Percentiles rank a stretch among this genome's conserved stretches.
Evolutionary conservation across 2,113 vertebrate species (phyloP).

Genomic region (Albula glossodonta): DNA sequence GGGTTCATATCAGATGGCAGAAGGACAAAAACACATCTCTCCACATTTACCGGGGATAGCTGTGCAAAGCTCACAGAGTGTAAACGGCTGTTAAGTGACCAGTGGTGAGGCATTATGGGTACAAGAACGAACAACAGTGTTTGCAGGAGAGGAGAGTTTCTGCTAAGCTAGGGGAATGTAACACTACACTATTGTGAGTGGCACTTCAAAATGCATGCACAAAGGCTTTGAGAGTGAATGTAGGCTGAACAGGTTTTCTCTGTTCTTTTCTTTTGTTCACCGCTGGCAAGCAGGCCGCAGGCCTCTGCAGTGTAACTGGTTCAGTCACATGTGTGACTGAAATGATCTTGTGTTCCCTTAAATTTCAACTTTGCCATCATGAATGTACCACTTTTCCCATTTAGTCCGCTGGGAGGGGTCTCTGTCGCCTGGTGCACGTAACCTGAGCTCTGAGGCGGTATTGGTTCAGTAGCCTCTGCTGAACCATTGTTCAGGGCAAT

Average conservation of each 20-base stretch:
- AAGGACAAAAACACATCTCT: too few species aligned
- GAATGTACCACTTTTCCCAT: background rate
- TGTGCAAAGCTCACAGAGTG: background rate
- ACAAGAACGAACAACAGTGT: background rate
- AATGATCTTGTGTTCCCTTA: background rate
- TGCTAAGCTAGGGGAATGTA: background rate
- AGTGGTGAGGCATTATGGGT: background rate
- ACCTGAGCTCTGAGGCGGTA: background rate
- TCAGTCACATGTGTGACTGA: background rate
- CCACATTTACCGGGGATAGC: too few species aligned
- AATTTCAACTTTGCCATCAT: background rate
- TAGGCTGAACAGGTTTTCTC: background rate
- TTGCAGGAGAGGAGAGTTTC: conserved; percentile 2
- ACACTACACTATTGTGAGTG: background rate
- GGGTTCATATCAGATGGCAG: background rate
- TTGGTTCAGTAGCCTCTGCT: too few species aligned
- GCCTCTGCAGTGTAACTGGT: background rate
- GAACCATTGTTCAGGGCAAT: too few species aligned
- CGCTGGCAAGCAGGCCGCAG: background rate
- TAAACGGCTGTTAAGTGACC: background rate
- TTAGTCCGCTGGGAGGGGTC: background rate
- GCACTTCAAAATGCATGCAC: background rate
- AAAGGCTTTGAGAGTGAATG: background rate
- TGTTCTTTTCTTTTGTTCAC: background rate
- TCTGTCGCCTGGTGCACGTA: background rate